Percentiles rank a stretch among this genome's conserved stretches.
These are phyloP conservation scores for Mellivora capensis DNA, from an alignment of 2,113 vertebrate species.

Conservation along the genomic window DNA sequence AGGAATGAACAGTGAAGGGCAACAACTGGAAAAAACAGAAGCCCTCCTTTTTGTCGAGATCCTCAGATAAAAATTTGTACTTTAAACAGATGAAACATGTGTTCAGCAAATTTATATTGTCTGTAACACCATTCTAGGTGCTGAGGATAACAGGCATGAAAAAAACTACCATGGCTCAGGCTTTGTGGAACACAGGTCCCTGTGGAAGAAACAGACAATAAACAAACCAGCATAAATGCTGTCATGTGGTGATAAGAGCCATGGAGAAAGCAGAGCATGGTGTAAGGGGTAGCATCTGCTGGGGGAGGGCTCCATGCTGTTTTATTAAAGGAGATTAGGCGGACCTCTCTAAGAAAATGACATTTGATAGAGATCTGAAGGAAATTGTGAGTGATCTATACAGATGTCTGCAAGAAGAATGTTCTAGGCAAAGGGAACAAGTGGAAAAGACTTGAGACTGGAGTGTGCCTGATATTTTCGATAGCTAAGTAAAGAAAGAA, in stretches of 20 bases:
- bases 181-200: not conserved
- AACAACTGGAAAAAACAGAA: not conserved
- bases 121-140: not conserved
- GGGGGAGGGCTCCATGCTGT: not conserved
- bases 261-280: not conserved
- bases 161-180: not conserved
- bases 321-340: not conserved
- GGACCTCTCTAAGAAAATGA: not conserved
- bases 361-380: conserved; percentile 24
- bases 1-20: not conserved
- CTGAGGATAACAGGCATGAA: not conserved
- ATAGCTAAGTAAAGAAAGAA: not conserved
- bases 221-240: not conserved
- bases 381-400: not conserved
- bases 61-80: not conserved
- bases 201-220: not conserved
- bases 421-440: conserved; percentile 12
- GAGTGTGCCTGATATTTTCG: not conserved
- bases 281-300: not conserved
- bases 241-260: not conserved
- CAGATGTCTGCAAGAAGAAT: conserved; percentile 13
- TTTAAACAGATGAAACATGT: not conserved
- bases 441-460: not conserved
- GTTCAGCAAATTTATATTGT: not conserved
- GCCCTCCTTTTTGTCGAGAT: not conserved